Percentiles rank a stretch among this genome's conserved stretches.
Evolutionary conservation across 2,888 invertebrate genomes (phyloP).

Genomic region (Globia sparganii): DNA sequence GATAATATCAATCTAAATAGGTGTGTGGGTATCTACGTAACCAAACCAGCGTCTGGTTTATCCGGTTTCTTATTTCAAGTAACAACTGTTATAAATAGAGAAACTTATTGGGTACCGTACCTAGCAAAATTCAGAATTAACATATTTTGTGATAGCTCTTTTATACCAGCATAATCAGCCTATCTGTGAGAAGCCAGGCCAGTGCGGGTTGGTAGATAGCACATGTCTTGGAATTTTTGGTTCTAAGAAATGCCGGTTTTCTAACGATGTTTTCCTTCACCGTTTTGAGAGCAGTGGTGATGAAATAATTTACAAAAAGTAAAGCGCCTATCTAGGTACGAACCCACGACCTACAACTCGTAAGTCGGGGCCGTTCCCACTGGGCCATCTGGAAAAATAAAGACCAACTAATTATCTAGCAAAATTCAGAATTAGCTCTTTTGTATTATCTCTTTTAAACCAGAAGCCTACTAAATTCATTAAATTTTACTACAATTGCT

Average conservation of each 20-base stretch:
- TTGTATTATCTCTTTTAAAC: conserved; percentile 11
- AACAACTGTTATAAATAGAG: neutral
- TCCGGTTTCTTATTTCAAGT: neutral
- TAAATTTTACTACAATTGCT: conserved; percentile 8
- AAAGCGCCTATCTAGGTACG: no score
- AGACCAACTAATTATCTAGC: neutral
- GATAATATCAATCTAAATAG: neutral
- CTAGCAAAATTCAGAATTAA: neutral
- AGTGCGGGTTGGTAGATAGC: no score
- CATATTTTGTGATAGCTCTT: conserved; percentile 2
- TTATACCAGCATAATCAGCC: neutral
- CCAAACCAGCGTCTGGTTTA: neutral
- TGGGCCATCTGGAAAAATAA: neutral
- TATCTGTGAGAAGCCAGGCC: no score
- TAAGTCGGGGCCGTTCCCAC: no score
- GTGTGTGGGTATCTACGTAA: neutral
- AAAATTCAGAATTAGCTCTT: neutral
- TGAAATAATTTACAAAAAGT: no score
- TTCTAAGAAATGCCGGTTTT: no score
- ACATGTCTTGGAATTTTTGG: no score
- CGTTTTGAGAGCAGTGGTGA: no score
- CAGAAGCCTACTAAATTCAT: neutral
- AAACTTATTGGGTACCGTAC: neutral
- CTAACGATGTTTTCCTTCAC: no score
- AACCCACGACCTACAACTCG: no score